Conservation (phyloP, 2,113 vertebrate genomes). For the Pongo pygmaeus region DNA sequence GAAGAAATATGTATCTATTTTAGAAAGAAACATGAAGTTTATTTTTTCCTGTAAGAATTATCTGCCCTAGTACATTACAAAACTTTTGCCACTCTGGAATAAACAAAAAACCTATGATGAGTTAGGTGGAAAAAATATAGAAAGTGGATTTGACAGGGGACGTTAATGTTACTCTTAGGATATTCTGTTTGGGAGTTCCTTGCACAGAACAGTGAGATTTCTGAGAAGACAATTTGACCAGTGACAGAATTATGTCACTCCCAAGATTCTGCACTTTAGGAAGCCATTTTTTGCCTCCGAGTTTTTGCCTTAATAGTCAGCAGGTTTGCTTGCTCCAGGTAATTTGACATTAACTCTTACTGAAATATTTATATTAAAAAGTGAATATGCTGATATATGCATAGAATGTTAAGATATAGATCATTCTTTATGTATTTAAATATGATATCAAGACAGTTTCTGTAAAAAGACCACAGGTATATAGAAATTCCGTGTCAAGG, state of each 20-base stretch:
- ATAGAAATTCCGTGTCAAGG: neutral
- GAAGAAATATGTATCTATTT: neutral
- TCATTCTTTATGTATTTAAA: neutral
- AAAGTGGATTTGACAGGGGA: neutral
- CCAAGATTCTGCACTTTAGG: neutral
- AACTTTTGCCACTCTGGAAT: neutral
- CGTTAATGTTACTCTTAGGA: constrained; percentile 36
- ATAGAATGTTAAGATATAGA: neutral
- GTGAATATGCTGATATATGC: neutral
- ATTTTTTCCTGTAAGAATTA: neutral
- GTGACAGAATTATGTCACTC: constrained; percentile 53
- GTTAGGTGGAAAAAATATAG: neutral
- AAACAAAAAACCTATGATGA: neutral
- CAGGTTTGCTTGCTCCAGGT: neutral
- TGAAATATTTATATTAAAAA: constrained; percentile 21
- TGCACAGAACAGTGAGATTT: constrained; percentile 32
- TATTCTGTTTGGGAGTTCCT: constrained; percentile 33
- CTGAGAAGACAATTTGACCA: neutral
- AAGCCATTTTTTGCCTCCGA: neutral
- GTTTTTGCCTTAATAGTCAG: neutral
- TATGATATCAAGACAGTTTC: neutral
- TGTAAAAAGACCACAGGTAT: neutral
- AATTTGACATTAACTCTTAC: constrained; percentile 24
- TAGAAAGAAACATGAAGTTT: neutral
- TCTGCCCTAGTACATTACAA: neutral